Percentiles rank a stretch among this genome's conserved stretches.
phyloP scores from a whole-genome alignment of 2,113 vertebrate species.

The Meles meles region DNA sequence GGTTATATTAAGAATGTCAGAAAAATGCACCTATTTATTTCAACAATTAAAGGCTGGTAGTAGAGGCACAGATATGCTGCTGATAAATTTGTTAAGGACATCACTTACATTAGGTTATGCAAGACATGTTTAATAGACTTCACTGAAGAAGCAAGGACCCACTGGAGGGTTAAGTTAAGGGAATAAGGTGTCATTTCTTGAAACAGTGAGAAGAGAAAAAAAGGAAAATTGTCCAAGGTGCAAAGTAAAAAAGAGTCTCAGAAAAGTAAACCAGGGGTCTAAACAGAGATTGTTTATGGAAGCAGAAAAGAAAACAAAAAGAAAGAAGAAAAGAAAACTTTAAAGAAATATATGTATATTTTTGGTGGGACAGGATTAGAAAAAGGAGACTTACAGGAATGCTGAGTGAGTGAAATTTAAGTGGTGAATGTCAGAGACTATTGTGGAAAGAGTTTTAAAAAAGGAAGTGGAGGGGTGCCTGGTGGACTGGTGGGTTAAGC shows the following conservation, averaged over 20 bases:
- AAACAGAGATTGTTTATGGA: neutral
- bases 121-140: neutral
- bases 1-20: neutral
- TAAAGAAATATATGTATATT: neutral
- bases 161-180: neutral
- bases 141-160: neutral
- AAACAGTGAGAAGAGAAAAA: neutral
- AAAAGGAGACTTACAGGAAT: neutral
- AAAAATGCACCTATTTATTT: neutral
- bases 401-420: neutral
- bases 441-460: neutral
- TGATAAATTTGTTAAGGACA: neutral
- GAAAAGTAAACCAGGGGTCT: neutral
- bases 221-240: neutral
- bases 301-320: neutral
- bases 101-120: neutral
- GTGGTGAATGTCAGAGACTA: neutral
- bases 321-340: neutral
- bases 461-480: neutral
- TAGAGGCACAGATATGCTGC: neutral
- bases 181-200: neutral
- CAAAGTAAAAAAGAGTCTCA: neutral
- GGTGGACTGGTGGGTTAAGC: neutral
- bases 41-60: neutral
- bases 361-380: neutral